Percentiles rank a stretch among this genome's conserved stretches.
Conservation (phyloP, 2,113 vertebrate genomes). For the Carassius carassius region DNA sequence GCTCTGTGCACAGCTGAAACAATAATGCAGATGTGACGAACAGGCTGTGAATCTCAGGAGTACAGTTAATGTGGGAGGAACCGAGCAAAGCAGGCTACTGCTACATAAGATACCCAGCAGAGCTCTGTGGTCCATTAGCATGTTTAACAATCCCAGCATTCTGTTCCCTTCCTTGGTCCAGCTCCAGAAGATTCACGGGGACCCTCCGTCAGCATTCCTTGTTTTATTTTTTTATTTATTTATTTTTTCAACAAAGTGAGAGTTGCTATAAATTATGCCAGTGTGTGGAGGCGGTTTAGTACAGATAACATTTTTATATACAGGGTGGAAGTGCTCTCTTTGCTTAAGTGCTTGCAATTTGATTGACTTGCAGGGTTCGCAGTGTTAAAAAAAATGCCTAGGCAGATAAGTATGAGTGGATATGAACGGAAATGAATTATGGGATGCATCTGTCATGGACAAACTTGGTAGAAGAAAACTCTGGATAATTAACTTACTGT, state of each 20-base stretch:
- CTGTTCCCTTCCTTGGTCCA: neutral
- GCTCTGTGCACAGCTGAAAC: conserved; percentile 19
- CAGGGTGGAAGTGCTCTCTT: neutral
- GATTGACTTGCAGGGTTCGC: neutral
- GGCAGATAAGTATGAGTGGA: conserved; percentile 16
- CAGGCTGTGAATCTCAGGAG: conserved; percentile 7
- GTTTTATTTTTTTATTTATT: too few species aligned
- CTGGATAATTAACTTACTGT: conserved; percentile 42
- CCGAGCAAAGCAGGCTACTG: neutral
- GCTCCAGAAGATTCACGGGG: neutral
- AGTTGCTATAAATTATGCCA: neutral
- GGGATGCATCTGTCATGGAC: conserved; percentile 53
- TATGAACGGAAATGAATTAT: conserved; percentile 38
- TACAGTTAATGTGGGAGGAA: conserved; percentile 13
- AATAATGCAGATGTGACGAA: conserved; percentile 1
- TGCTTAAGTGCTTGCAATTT: neutral
- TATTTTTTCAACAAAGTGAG: neutral
- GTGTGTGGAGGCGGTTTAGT: neutral
- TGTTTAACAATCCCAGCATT: conserved; percentile 9
- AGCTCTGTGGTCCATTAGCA: neutral
- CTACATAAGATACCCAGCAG: neutral
- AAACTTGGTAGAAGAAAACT: conserved; percentile 41
- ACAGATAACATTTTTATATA: neutral
- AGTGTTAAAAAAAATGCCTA: conserved; percentile 2
- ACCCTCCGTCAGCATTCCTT: neutral